These are phyloP conservation scores for Solenopsis fugax DNA, from an alignment of 1,140 invertebrate species.

Conservation along the genomic window DNA sequence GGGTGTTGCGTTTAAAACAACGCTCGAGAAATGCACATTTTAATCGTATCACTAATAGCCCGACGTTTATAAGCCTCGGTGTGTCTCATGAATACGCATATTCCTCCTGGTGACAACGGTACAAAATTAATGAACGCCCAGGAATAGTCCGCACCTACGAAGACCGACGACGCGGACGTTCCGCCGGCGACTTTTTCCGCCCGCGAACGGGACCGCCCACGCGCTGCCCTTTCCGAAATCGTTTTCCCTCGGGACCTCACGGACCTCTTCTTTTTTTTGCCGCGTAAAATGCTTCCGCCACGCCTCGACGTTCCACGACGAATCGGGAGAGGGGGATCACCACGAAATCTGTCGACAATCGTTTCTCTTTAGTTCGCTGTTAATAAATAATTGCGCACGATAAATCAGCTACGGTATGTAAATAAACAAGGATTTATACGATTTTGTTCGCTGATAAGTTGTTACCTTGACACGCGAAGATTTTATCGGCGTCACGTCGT, in stretches of 20 bases:
- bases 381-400: background rate
- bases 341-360: background rate
- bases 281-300: background rate
- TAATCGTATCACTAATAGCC: slow-evolving; percentile 83
- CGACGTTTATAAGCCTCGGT: slow-evolving; percentile 81
- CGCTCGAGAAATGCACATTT: slow-evolving; percentile 82
- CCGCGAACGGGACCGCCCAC: slow-evolving; percentile 44
- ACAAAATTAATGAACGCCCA: slow-evolving; percentile 78
- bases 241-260: background rate
- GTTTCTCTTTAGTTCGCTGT: background rate
- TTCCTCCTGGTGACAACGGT: slow-evolving; percentile 78
- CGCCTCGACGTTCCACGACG: background rate
- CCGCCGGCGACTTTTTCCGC: slow-evolving; percentile 49
- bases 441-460: slow-evolving; percentile 8
- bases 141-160: slow-evolving; percentile 66
- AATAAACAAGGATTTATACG: slow-evolving; percentile 25
- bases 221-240: slow-evolving; percentile 31
- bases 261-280: background rate
- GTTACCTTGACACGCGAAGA: background rate
- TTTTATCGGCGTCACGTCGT: background rate
- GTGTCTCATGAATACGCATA: slow-evolving; percentile 83
- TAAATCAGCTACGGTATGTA: background rate
- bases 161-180: slow-evolving; percentile 4
- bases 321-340: background rate
- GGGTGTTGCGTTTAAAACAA: slow-evolving; percentile 77